Evolutionary conservation across 2,797 vertebrate genomes (phyloP), one percentile per base, ranked within the genome.

Genomic region (Choloepus didactylus): DNA sequence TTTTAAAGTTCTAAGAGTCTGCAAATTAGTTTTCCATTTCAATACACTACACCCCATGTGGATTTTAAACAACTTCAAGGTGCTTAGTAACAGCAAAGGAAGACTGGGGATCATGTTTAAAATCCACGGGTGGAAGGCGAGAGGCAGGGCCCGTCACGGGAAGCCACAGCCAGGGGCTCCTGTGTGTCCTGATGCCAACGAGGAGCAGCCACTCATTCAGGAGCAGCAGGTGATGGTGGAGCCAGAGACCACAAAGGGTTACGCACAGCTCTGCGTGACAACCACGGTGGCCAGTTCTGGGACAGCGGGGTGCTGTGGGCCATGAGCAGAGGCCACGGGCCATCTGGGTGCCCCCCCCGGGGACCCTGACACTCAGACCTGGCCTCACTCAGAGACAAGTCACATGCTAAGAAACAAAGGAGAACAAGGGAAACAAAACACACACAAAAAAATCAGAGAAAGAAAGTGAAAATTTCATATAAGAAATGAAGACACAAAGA

Each of bases 101-200:
- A 73, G 1, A 60, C 2, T 4, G 8, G 2, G 0, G 2, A 1
- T 11, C 41, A 86, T 35, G 21, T 70, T 73, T 82, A 56, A 41
- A 82, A 9, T 10, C 27, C 1, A 11, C 18, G 2, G 0, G 0
- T 25, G 25, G 6, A 23, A 5, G 3, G 27, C 1, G 4, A 5
- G 49, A 6, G 41, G 27, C 1, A 4, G n/a, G 18, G 4, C 14
- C 3, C 41, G 41, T 44, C 41, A 44, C 41, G 41, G 41, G 41
- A 44, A 6, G 41, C 41, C 41, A 3, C 41, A 44, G 41, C 41
- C 3, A 44, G 41, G 41, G 16, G 51, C 51, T 15, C 16, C 51
- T 54, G 51, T 14, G 51, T 16, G 51, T 15, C 51, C 16, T 16
- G 14, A 54, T 54, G 51, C 12, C 11, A 54, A 4, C 3, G 51